A percentile compares a stretch with the other conserved stretches of the same genome.
phyloP scores from a whole-genome alignment of 2,797 vertebrate species.

The Heterohyrax brucei region DNA sequence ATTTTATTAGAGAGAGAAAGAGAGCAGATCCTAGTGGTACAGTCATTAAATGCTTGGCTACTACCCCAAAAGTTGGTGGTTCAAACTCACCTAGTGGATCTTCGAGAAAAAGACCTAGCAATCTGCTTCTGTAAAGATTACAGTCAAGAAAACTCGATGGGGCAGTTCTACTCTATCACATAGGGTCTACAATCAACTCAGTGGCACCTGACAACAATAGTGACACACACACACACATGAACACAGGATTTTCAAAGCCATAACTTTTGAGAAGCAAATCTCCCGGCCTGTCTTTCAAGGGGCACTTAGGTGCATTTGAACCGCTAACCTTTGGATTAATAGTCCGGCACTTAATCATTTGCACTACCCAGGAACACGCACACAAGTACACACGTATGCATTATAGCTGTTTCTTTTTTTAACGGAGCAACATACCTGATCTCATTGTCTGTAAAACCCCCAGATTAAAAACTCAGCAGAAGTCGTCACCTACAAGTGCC shows the following conservation, averaged over 20 bases:
- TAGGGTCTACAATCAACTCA: neutral
- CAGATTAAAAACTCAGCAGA: conserved; percentile 47
- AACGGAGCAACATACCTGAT: conserved; percentile 2
- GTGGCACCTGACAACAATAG: neutral
- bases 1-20: neutral
- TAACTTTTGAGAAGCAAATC: neutral
- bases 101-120: neutral
- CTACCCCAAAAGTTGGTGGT: neutral
- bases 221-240: neutral
- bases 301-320: neutral
- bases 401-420: conserved; percentile 13
- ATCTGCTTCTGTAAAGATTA: neutral
- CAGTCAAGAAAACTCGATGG: neutral
- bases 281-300: neutral
- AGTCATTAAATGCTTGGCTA: neutral
- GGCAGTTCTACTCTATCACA: neutral
- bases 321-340: neutral
- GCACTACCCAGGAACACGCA: neutral
- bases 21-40: neutral
- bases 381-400: neutral
- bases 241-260: neutral
- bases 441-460: conserved; percentile 24
- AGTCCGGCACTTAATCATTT: neutral
- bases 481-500: conserved; percentile 53
- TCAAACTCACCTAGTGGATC: no score